phyloP scores from a whole-genome alignment of 2,113 vertebrate species.

The Pogonocichla stellata region DNA sequence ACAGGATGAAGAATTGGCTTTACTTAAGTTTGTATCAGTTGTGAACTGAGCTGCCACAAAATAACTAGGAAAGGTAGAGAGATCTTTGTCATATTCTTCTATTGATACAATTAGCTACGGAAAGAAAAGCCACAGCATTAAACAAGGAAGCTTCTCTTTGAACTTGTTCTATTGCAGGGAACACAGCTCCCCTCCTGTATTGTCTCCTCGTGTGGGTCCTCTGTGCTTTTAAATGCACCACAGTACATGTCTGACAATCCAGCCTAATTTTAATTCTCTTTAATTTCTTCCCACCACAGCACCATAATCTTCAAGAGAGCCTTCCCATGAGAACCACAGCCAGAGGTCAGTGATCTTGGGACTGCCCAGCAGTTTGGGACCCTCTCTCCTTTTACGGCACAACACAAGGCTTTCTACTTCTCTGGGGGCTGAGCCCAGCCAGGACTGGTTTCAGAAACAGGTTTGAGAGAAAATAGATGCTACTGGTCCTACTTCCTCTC shows the following conservation, averaged over 20 bases:
- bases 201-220: background rate
- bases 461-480: background rate
- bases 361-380: background rate
- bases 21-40: background rate
- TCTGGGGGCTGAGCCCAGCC: background rate
- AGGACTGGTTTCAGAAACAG: background rate
- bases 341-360: background rate
- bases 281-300: background rate
- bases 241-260: background rate
- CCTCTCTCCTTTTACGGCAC: background rate
- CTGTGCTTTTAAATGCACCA: background rate
- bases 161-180: background rate
- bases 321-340: background rate
- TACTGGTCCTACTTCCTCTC: background rate
- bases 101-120: background rate
- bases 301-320: background rate
- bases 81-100: background rate
- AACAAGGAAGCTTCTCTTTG: background rate
- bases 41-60: background rate
- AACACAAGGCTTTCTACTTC: background rate
- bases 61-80: background rate
- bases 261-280: background rate
- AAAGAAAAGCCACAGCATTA: background rate
- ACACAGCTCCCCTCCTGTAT: background rate
- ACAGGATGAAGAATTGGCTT: background rate